phyloP scores from a whole-genome alignment of 2,113 vertebrate genomes.

The Platichthys stellatus region DNA sequence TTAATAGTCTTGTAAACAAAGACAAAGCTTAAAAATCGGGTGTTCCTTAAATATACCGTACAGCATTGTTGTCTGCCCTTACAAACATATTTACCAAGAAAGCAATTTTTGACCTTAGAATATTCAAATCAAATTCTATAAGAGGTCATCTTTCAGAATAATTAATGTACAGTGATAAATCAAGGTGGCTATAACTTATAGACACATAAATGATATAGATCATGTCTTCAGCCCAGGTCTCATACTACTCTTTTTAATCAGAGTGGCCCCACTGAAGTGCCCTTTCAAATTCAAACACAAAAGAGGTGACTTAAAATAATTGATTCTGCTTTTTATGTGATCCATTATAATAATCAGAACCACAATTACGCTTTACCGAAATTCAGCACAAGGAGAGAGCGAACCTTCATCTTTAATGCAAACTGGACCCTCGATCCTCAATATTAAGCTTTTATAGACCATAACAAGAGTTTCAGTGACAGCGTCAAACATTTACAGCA shows the following conservation, averaged over 20 bases:
- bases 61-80: neutral
- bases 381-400: slow-evolving; percentile 38
- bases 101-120: slow-evolving; percentile 58
- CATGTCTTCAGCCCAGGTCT: slow-evolving; percentile 72
- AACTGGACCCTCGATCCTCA: slow-evolving; percentile 42
- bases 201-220: slow-evolving; percentile 80
- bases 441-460: slow-evolving; percentile 57
- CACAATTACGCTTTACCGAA: slow-evolving; percentile 73
- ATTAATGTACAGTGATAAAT: slow-evolving; percentile 78
- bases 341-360: slow-evolving; percentile 79
- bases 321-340: slow-evolving; percentile 79
- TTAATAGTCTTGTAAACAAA: neutral
- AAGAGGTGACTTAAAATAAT: slow-evolving; percentile 82
- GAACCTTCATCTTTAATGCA: slow-evolving; percentile 58
- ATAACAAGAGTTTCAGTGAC: slow-evolving; percentile 39
- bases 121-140: slow-evolving; percentile 75
- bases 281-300: slow-evolving; percentile 80
- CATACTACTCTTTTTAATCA: slow-evolving; percentile 80
- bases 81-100: slow-evolving; percentile 47
- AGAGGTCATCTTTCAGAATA: slow-evolving; percentile 78
- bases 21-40: neutral
- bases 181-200: slow-evolving; percentile 73
- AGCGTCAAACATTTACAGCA: slow-evolving; percentile 33
- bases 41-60: neutral
- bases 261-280: slow-evolving; percentile 67